Evolutionary conservation across 2,888 invertebrate species (phyloP).

Genomic region (Rutpela maculata): DNA sequence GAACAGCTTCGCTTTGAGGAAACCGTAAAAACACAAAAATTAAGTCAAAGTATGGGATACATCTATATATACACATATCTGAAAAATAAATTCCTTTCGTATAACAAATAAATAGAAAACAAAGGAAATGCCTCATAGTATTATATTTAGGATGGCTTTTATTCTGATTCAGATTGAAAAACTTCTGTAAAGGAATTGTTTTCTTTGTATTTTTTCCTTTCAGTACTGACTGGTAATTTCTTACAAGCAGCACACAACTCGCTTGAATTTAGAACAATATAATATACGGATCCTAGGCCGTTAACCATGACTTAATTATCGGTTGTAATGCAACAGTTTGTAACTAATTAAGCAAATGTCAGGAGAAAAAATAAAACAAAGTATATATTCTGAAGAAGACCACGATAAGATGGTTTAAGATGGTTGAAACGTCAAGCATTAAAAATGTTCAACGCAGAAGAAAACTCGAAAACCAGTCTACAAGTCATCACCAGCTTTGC

Average conservation of each 20-base stretch:
- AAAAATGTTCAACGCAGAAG: too few relatives aligned
- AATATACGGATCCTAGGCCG: too few relatives aligned
- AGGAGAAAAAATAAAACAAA: too few relatives aligned
- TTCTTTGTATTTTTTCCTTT: constrained; percentile 3
- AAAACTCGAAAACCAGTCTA: too few relatives aligned
- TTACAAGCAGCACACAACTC: background rate
- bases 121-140: background rate
- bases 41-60: background rate
- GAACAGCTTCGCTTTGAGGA: background rate
- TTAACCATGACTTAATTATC: too few relatives aligned
- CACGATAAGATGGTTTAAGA: too few relatives aligned
- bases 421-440: too few relatives aligned
- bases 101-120: background rate
- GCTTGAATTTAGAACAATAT: too few relatives aligned
- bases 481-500: too few relatives aligned
- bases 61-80: background rate
- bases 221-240: background rate
- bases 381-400: too few relatives aligned
- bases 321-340: too few relatives aligned
- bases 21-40: background rate
- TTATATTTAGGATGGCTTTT: background rate
- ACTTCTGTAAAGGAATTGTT: constrained; percentile 3
- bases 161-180: background rate
- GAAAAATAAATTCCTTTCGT: background rate
- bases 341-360: too few relatives aligned